Base-by-base conservation (phyloP, 2,888 invertebrate species). In the Trisateles emortualis region DNA sequence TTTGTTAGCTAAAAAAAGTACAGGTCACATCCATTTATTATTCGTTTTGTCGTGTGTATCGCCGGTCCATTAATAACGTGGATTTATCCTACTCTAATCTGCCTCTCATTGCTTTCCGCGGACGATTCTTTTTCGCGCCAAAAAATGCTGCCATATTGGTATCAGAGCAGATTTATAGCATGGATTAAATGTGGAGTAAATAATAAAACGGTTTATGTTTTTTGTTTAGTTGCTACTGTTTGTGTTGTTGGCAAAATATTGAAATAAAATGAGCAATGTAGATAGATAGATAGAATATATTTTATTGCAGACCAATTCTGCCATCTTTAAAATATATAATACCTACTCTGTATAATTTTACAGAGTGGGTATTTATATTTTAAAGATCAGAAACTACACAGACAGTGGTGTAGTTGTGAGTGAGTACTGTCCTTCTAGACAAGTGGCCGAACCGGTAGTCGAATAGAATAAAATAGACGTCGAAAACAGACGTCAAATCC, bases 51-150 rank as follows among this genome's bases (percentile, higher is more conserved):
- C 83, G 82, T 83, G 86, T 89, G 85, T 90, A 90, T 86, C 88
- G 83, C 83, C 66, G 87, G 84, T 91, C 90, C 91, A 92, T 92
- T 92, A 92, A 92, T 92, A 92, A 91, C 84, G 62, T 52, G 79
- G 87, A 84, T 85, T 91, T 90, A 90, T 90, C 90, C 88, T 69
- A 68, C 76, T 82, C 89, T 92, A 91, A 92, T 92, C 91, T 89
- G 82, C 78, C 85, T 82, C 88, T 91, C 91, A 89, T 90, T 90
- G 88, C 89, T 86, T 90, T 92, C 90, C 90, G 86, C 92, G 87
- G 83, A 71, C 83, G 83, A 90, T 89, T 89, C 87, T 90, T 91
- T 90, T 86, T 66, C 84, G 85, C 88, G 87, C 85, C 82, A 87
- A 90, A 86, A 78, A 87, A 78, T 79, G 81, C 79, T 82, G 84